Base-by-base conservation (phyloP, 2,888 invertebrate species). In the Trilocha varians region DNA sequence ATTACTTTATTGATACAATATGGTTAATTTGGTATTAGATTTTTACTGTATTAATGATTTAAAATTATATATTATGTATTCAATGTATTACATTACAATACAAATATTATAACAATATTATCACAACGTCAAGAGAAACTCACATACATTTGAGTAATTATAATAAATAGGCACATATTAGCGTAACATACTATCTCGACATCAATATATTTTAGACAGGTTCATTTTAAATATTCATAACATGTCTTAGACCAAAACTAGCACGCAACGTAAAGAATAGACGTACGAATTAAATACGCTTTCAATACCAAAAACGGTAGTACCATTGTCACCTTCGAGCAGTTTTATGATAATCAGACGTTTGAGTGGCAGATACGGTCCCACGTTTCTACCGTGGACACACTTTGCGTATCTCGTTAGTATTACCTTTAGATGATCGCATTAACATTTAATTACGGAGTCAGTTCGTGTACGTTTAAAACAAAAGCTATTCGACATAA, bases 291-390 rank as follows among this genome's bases (percentile, higher is more conserved):
- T 43, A 39, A 42, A 53, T 42, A 53, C 51, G 52, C 54, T 62
- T 57, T 65, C 52, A 56, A 62, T 54, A 48, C 60, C 60, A 46
- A 51, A 65, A 64, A 69, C 55, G 57, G 61, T 46, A 53, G 47
- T 41, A 46, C 52, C 41, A 49, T 49, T 55, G 60, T 54, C 47
- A 48, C 49, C 44, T 53, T 52, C 47, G 44, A 46, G 51, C 48
- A 55, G 52, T 63, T 63, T 57, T 66, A 70, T 73, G 63, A 36
- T 68, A 69, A 72, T 70, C 47, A 62, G 55, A 42, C 38, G 40
- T 45, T 51, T 39, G 42, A 45, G 52, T 62, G 63, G 50, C 64
- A 64, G 43, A 62, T 58, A 52, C 55, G 58, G 48, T 50, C 48
- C 48, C 53, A 13, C 35, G 11, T 8, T 49, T 50, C 40, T 48